A percentile compares a stretch with the other conserved stretches of the same genome.
phyloP scores from a whole-genome alignment of 2,888 invertebrate genomes.

The Latrodectus elegans region DNA sequence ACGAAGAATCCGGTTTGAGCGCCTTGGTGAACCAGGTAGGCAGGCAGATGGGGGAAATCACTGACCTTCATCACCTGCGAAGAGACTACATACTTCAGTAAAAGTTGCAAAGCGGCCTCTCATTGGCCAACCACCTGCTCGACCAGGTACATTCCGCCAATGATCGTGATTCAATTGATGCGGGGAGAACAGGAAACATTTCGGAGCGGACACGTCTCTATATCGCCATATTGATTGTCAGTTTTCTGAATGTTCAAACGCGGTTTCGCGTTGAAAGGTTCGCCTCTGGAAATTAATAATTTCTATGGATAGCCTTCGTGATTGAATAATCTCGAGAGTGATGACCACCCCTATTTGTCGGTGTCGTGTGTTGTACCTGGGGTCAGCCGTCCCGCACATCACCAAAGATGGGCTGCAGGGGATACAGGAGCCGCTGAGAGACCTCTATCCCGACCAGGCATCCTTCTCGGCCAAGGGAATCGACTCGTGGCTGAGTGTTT shows the following conservation, averaged over 20 bases:
- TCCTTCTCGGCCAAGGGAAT: conserved; percentile 85
- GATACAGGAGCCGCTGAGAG: conserved; percentile 96
- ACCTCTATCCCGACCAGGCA: conserved; percentile 95
- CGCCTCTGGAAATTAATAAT: neutral
- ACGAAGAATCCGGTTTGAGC: conserved; percentile 58
- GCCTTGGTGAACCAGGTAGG: neutral
- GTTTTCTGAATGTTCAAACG: conserved; percentile 28
- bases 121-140: conserved; percentile 62
- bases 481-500: conserved; percentile 96
- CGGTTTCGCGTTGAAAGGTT: neutral
- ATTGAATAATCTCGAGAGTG: conserved; percentile 38
- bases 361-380: conserved; percentile 96
- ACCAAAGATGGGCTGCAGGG: conserved; percentile 98
- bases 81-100: conserved; percentile 35
- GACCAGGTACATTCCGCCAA: conserved; percentile 47
- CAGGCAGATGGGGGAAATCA: conserved; percentile 32
- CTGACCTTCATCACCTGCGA: conserved; percentile 55
- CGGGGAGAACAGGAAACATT: conserved; percentile 43
- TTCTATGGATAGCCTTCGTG: conserved; percentile 25
- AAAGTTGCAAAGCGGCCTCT: conserved; percentile 44
- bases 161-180: conserved; percentile 9
- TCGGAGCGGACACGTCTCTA: neutral
- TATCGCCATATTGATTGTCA: neutral
- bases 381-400: conserved; percentile 96
- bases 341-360: conserved; percentile 95